Conservation (phyloP, 37 sponge, comb jelly and placozoan genomes). For the Beroe forskalii region DNA sequence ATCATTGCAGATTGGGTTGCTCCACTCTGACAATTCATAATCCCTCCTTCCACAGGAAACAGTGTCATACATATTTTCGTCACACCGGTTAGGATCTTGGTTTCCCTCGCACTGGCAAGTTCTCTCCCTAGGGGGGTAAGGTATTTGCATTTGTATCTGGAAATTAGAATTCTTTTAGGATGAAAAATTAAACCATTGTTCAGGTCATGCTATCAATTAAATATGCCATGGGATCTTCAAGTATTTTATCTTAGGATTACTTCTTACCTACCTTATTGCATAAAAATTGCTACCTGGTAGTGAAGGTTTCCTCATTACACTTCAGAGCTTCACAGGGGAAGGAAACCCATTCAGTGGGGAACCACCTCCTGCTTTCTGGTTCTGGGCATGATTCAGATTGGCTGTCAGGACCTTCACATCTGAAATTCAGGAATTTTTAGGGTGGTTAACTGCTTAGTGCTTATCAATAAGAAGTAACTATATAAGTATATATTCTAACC, state of each 20-base stretch:
- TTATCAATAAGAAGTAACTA: too few species aligned
- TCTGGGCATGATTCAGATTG: background rate
- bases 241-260: too few species aligned
- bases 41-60: background rate
- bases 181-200: too few species aligned
- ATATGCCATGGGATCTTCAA: too few species aligned
- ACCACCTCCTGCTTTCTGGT: background rate
- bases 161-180: too few species aligned
- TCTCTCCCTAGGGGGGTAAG: too few species aligned
- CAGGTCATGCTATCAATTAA: too few species aligned
- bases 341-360: background rate
- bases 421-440: background rate
- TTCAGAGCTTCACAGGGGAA: background rate
- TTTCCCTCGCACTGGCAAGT: conserved; percentile 15
- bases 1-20: background rate
- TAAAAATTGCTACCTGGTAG: background rate
- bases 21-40: background rate
- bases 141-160: too few species aligned
- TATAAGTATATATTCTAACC: too few species aligned
- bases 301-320: conserved; percentile 20
- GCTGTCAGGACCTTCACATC: background rate
- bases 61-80: background rate
- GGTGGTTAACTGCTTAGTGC: too few species aligned
- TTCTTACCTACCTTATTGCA: background rate
- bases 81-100: background rate